phyloP scores from a whole-genome alignment of 2,797 vertebrate genomes.

The Acropternis orthonyx region DNA sequence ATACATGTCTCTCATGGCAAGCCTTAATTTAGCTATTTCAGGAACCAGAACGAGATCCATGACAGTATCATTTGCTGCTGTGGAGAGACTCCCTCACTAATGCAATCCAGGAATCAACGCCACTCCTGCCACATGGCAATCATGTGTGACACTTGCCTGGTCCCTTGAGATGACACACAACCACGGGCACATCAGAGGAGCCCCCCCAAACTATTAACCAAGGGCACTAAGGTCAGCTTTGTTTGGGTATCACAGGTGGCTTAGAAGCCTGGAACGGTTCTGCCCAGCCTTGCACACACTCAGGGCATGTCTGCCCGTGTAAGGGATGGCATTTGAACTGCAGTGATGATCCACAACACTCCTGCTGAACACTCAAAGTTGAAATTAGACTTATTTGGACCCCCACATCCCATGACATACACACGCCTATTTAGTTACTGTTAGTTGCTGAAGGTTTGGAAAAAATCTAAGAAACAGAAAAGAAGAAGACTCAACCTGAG shows the following conservation, averaged over 20 bases:
- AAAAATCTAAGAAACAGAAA: background rate
- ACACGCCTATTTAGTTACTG: background rate
- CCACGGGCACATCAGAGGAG: background rate
- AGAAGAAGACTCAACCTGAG: background rate
- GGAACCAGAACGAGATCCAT: background rate
- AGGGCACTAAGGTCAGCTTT: too few species aligned
- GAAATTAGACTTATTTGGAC: background rate
- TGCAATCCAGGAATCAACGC: background rate
- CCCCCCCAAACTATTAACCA: background rate
- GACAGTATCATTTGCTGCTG: background rate
- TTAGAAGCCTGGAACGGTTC: background rate
- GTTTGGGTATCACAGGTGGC: background rate
- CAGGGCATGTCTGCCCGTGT: fast-evolving
- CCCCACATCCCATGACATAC: fast-evolving
- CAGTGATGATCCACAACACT: fast-evolving
- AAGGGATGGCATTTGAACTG: fast-evolving
- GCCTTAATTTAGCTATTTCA: background rate
- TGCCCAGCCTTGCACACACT: background rate
- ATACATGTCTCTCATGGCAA: background rate
- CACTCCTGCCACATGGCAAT: background rate
- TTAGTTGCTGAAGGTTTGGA: background rate
- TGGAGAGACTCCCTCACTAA: background rate
- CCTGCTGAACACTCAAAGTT: background rate
- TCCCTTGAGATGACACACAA: background rate
- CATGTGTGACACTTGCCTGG: fast-evolving